Conservation (phyloP, 2,888 invertebrate species). For the Lasioglossum calceatum region DNA sequence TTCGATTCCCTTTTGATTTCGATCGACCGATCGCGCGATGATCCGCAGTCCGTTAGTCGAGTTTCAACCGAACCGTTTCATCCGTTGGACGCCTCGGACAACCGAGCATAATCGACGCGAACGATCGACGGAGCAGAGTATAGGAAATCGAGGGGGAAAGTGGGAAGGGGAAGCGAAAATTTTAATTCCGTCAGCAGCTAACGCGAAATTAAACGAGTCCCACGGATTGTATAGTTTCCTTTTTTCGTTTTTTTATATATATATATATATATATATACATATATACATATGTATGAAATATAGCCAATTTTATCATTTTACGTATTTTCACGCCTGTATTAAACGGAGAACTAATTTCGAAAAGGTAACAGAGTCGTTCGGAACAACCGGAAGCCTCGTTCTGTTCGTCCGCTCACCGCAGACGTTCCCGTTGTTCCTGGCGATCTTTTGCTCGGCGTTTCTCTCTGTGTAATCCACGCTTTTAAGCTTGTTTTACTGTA, state of each 20-base stretch:
- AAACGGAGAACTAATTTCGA: constrained; percentile 58
- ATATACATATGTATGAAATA: constrained; percentile 71
- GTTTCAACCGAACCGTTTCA: constrained; percentile 38
- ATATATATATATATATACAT: constrained; percentile 41
- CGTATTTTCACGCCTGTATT: constrained; percentile 69
- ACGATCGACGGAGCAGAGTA: constrained; percentile 33
- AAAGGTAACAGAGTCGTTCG: constrained; percentile 24
- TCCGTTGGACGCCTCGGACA: constrained; percentile 46
- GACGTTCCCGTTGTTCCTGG: constrained; percentile 32
- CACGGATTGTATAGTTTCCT: constrained; percentile 78
- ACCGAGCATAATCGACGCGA: constrained; percentile 54
- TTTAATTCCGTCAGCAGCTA: constrained; percentile 77
- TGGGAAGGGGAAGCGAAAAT: constrained; percentile 7
- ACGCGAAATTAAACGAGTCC: constrained; percentile 69
- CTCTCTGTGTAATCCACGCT: constrained; percentile 67
- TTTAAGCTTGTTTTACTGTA: constrained; percentile 77
- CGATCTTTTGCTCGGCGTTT: constrained; percentile 38
- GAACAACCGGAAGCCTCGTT: constrained; percentile 20
- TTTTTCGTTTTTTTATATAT: constrained; percentile 33
- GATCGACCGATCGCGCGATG: not conserved
- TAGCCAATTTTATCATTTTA: constrained; percentile 77
- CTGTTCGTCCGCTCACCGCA: not conserved
- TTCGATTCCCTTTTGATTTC: not conserved
- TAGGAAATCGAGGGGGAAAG: constrained; percentile 8
- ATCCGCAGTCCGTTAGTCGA: not conserved